phyloP scores from a whole-genome alignment of 2,888 invertebrate genomes.

The Carpatolechia fugitivella region DNA sequence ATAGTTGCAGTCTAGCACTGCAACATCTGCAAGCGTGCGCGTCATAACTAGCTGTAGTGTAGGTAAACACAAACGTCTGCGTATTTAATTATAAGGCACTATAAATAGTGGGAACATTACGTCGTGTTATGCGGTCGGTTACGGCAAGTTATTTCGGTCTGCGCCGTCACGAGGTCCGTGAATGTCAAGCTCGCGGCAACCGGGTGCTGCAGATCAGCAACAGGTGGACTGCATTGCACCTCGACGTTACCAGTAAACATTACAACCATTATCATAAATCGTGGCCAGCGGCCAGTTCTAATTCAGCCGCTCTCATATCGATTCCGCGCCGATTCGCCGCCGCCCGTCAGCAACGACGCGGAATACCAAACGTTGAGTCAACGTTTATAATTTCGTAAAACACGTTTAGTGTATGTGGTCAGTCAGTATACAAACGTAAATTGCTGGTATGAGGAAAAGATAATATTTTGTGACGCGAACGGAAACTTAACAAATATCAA shows the following conservation, averaged over 20 bases:
- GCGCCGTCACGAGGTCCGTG: slow-evolving; percentile 65
- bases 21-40: too few relatives aligned
- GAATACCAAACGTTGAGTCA: too few relatives aligned
- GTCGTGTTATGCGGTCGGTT: slow-evolving; percentile 71
- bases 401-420: too few relatives aligned
- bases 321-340: too few relatives aligned
- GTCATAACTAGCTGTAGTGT: slow-evolving; percentile 49
- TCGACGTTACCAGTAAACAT: slow-evolving; percentile 40
- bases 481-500: not conserved
- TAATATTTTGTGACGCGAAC: slow-evolving; percentile 1
- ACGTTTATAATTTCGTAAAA: too few relatives aligned
- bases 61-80: slow-evolving; percentile 63
- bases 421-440: too few relatives aligned
- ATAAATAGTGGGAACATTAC: slow-evolving; percentile 73
- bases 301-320: not conserved
- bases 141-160: slow-evolving; percentile 70
- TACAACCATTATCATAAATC: slow-evolving; percentile 25
- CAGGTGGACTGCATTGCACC: slow-evolving; percentile 62
- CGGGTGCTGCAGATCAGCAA: slow-evolving; percentile 61
- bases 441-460: not conserved
- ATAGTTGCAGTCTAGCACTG: too few relatives aligned
- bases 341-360: too few relatives aligned
- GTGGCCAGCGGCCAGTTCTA: slow-evolving; percentile 16
- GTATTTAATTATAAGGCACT: slow-evolving; percentile 70
- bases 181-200: slow-evolving; percentile 75